Conservation (phyloP, 2,113 vertebrate species). For the Periophthalmus modestus region DNA sequence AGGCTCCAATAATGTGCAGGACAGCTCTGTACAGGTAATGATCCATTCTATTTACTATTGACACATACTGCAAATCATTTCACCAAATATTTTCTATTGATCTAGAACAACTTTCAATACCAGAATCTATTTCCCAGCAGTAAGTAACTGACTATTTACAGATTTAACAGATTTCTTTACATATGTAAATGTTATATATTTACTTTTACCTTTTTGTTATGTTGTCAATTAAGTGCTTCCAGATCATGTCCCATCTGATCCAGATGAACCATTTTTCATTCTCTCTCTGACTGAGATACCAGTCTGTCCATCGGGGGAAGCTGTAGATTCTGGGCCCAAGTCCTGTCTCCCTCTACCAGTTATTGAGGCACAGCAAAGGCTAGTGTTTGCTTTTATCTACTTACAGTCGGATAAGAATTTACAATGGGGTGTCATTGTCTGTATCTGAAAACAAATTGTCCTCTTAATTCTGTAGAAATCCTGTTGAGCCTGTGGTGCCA, state of each 20-base stretch:
- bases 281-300: conserved; percentile 76
- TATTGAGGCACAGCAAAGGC: conserved; percentile 43
- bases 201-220: not conserved
- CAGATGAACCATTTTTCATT: conserved; percentile 71
- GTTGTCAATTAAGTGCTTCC: conserved; percentile 25
- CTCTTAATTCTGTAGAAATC: conserved; percentile 57
- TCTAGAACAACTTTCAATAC: conserved; percentile 22
- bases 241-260: conserved; percentile 46
- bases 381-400: conserved; percentile 7
- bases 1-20: not conserved
- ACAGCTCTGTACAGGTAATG: conserved; percentile 24
- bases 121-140: conserved; percentile 31
- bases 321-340: conserved; percentile 1
- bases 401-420: not conserved
- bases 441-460: not conserved
- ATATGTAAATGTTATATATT: not conserved
- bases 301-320: conserved; percentile 25
- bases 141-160: conserved; percentile 35
- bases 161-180: not conserved
- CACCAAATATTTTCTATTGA: not conserved
- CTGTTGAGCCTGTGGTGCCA: conserved; percentile 52
- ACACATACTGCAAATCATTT: not conserved
- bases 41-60: not conserved
- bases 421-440: conserved; percentile 7
- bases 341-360: conserved; percentile 25